Conservation (phyloP, 2,797 vertebrate genomes). For the Cichlasoma orientale region DNA sequence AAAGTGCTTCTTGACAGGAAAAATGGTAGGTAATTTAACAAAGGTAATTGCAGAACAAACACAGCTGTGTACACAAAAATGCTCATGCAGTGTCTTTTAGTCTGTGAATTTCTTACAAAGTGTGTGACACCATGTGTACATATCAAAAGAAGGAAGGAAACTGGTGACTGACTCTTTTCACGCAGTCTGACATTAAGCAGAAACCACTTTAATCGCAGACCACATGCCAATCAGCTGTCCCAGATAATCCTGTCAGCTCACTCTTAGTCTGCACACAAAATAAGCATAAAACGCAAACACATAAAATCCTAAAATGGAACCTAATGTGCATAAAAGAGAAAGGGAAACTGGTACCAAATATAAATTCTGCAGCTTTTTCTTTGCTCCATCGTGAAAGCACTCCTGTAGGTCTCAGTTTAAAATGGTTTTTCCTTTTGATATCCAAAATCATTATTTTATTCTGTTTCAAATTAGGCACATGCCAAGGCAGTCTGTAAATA, state of each 20-base stretch:
- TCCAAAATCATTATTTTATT: constrained; percentile 16
- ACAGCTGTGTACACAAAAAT: constrained; percentile 15
- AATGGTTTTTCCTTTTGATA: not conserved
- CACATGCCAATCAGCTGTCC: constrained; percentile 49
- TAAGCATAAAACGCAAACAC: constrained; percentile 50
- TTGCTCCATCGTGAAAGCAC: constrained; percentile 3
- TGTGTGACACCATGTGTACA: not conserved
- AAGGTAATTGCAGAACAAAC: constrained; percentile 23
- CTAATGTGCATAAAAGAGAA: constrained; percentile 42
- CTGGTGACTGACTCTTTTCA: constrained; percentile 10
- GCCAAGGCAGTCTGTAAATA: constrained; percentile 14
- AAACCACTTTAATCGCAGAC: constrained; percentile 33
- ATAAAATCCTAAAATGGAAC: constrained; percentile 57
- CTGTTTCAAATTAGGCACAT: constrained; percentile 14
- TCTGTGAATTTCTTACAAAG: not conserved
- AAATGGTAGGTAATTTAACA: not conserved
- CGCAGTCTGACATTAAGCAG: constrained; percentile 33
- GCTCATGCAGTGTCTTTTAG: not conserved
- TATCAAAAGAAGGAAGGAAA: not conserved
- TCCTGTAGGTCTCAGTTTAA: constrained; percentile 15
- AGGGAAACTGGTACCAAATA: constrained; percentile 36
- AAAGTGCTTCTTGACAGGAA: not conserved
- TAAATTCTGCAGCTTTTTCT: constrained; percentile 19
- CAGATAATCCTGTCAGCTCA: constrained; percentile 32
- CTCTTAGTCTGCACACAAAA: constrained; percentile 23